phyloP scores from a whole-genome alignment of 2,888 invertebrate species.

The Didymodactylos carnosus region DNA sequence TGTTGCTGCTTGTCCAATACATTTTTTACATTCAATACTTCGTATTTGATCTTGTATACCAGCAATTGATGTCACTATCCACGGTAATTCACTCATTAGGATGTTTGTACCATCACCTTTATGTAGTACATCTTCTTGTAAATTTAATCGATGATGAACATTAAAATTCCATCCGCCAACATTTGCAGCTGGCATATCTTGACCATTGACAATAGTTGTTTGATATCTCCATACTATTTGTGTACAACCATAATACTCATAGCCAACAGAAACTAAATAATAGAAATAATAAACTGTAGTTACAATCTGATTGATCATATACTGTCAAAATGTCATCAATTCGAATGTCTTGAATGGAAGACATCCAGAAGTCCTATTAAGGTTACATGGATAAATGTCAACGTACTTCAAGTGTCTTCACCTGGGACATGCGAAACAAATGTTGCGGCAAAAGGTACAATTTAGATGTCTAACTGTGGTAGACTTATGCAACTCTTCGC shows the following conservation, averaged over 20 bases:
- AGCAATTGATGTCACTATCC: constrained; percentile 70
- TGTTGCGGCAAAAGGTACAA: too few species aligned
- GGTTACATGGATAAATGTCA: too few species aligned
- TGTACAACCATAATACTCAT: constrained; percentile 68
- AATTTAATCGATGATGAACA: constrained; percentile 93
- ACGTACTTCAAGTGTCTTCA: too few species aligned
- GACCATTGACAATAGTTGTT: constrained; percentile 75
- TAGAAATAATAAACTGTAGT: too few species aligned
- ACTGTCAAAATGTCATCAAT: too few species aligned
- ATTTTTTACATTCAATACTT: constrained; percentile 57
- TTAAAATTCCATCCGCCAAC: constrained; percentile 93
- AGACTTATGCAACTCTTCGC: too few species aligned
- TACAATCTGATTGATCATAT: too few species aligned
- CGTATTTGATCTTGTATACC: constrained; percentile 66
- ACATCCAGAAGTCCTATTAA: too few species aligned
- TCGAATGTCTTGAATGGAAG: too few species aligned
- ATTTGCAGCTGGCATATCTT: constrained; percentile 85
- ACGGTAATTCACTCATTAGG: constrained; percentile 67
- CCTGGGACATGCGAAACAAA: too few species aligned
- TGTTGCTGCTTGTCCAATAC: constrained; percentile 42
- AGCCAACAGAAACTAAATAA: constrained; percentile 51
- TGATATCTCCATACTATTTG: constrained; percentile 80
- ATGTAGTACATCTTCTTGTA: constrained; percentile 90
- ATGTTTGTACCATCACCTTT: constrained; percentile 88
- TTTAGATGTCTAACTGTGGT: too few species aligned